phyloP scores from a whole-genome alignment of 2,113 vertebrate genomes.

The Onychostruthus taczanowskii region DNA sequence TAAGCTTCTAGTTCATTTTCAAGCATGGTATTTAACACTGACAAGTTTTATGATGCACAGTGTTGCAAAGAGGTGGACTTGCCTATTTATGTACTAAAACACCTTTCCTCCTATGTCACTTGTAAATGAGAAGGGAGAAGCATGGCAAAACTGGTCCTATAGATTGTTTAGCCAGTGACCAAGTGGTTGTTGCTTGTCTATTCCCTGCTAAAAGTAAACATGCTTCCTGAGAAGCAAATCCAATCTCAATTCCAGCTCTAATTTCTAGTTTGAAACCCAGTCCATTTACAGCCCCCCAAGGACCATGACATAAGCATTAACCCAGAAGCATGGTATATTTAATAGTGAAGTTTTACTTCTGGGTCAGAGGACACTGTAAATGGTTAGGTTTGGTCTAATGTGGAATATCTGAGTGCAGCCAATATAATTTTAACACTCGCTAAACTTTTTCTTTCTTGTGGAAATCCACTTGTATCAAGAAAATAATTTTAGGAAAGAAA shows the following conservation, averaged over 20 bases:
- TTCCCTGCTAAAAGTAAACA: not conserved
- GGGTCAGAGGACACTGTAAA: not conserved
- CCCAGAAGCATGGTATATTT: not conserved
- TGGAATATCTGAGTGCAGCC: not conserved
- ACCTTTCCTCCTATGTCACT: not conserved
- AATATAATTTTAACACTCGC: not conserved
- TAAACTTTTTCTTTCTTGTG: not conserved
- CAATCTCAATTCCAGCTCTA: not conserved
- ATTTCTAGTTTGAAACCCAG: not conserved
- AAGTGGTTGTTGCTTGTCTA: not conserved
- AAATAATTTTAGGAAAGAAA: not conserved
- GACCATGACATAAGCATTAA: not conserved
- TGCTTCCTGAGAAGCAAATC: not conserved
- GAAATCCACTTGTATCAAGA: not conserved
- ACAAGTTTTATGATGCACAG: fast-evolving
- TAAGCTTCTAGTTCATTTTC: not conserved
- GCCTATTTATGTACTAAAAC: not conserved
- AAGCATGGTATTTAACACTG: not conserved
- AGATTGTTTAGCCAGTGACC: not conserved
- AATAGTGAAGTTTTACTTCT: not conserved
- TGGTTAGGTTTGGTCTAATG: not conserved
- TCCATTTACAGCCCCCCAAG: not conserved
- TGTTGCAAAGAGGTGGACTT: not conserved
- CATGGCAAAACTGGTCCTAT: not conserved
- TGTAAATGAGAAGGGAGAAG: not conserved